Evolutionary conservation across 1,140 invertebrate species (phyloP).

Genomic region (Drosophila triauraria): DNA sequence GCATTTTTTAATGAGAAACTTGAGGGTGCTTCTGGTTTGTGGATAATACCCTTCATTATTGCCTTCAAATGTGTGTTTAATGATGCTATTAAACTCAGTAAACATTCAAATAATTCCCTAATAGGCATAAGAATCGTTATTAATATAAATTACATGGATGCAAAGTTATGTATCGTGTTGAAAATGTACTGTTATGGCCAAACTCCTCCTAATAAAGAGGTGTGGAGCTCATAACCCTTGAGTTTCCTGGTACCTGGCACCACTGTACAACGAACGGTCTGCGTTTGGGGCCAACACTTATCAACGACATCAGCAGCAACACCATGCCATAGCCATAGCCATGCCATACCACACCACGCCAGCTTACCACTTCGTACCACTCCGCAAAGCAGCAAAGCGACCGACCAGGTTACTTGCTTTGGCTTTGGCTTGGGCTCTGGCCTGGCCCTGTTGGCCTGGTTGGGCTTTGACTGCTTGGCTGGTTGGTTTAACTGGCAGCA

Average conservation of each 20-base stretch:
- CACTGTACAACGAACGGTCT: slow-evolving; percentile 60
- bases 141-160: neutral
- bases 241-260: slow-evolving; percentile 16
- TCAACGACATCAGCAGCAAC: slow-evolving; percentile 78
- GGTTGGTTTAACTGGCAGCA: slow-evolving; percentile 68
- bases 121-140: neutral
- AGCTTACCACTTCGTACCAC: slow-evolving; percentile 20
- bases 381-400: slow-evolving; percentile 1
- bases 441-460: slow-evolving; percentile 53
- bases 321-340: slow-evolving; percentile 26
- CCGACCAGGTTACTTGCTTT: slow-evolving; percentile 55
- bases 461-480: slow-evolving; percentile 45
- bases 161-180: neutral
- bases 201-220: slow-evolving; percentile 7
- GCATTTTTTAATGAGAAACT: neutral
- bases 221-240: slow-evolving; percentile 24
- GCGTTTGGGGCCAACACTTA: slow-evolving; percentile 76
- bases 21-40: neutral
- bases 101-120: neutral
- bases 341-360: slow-evolving; percentile 9
- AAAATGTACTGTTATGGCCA: neutral
- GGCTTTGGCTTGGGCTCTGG: slow-evolving; percentile 20
- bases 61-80: neutral
- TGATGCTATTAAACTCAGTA: neutral
- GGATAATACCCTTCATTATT: neutral